These are phyloP conservation scores for Apocrypta bakeri DNA, from an alignment of 1,140 invertebrate genomes.

Conservation along the genomic window DNA sequence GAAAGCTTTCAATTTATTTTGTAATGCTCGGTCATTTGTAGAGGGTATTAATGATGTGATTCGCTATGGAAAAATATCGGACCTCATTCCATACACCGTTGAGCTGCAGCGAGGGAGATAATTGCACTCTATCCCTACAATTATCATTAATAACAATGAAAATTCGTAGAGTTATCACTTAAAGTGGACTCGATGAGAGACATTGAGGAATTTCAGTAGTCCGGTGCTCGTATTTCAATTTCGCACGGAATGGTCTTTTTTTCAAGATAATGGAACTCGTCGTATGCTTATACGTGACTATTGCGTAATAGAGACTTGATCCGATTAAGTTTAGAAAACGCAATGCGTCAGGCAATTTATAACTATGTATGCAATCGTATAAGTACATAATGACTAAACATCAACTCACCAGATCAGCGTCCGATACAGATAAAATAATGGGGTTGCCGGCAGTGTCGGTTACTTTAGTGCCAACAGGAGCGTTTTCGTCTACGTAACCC, in stretches of 20 bases:
- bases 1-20: slow-evolving; percentile 12
- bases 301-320: neutral
- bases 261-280: neutral
- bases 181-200: neutral
- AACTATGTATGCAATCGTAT: neutral
- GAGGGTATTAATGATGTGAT: neutral
- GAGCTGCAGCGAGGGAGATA: neutral
- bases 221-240: neutral
- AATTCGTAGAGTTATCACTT: neutral
- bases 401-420: slow-evolving; percentile 85
- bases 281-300: neutral
- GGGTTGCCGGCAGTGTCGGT: slow-evolving; percentile 80
- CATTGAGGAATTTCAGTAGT: neutral
- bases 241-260: neutral
- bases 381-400: neutral
- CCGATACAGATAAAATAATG: slow-evolving; percentile 83
- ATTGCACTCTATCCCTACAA: neutral
- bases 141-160: neutral
- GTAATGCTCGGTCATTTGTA: neutral
- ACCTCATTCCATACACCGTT: neutral
- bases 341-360: neutral
- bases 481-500: slow-evolving; percentile 90
- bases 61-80: neutral
- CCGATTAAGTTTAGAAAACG: neutral
- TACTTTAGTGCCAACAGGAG: slow-evolving; percentile 87